Base-by-base conservation (phyloP, 2,797 vertebrate species). In the Pteropus rufus region DNA sequence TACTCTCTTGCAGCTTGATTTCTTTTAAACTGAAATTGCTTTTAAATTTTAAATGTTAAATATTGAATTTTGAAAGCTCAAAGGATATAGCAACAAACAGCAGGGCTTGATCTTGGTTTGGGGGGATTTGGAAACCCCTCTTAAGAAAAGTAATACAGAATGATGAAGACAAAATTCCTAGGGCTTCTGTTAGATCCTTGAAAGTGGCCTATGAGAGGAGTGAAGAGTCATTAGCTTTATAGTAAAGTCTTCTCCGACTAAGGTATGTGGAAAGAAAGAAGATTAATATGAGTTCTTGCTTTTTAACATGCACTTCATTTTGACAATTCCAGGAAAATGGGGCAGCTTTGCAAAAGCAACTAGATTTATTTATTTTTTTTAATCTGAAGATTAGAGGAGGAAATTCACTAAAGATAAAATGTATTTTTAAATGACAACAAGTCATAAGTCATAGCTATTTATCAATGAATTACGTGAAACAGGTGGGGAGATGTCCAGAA, bases 381-480 rank as follows among this genome's bases (percentile, higher is more conserved):
- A 95, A 75, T 19, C 64, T 91, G 44, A 86, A 91, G 49, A 86
- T 93, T 70, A 89, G 56, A 86, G 24, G 34, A 89, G 19, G 23
- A 75, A 64, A 94, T 93, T 96, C 34, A 72, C 14, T 91, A 82
- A 86, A 85, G 34, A 64, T 34, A 11, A 80, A 44, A 85, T 81
- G 34, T 24, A 67, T 60, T 82, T 90, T 94, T 88, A 90, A 91
- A 96, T 31, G 39, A 95, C 7, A 26, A 65, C 10, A 69, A 58
- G 23, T 89, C 44, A 52, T 34, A 73, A 83, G 60, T 39, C 56
- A 58, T 62, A 84, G 31, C 29, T 77, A 36, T 58, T 92, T 72
- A 58, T 79, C 14, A 36, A 90, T 44, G 12, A 87, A 70, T 89
- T 76, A 80, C 65, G 69, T 49, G 11, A 83, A 95, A 72, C 65